Base-by-base conservation (phyloP, 2,113 vertebrate genomes). In the Melanocharis versteri region DNA sequence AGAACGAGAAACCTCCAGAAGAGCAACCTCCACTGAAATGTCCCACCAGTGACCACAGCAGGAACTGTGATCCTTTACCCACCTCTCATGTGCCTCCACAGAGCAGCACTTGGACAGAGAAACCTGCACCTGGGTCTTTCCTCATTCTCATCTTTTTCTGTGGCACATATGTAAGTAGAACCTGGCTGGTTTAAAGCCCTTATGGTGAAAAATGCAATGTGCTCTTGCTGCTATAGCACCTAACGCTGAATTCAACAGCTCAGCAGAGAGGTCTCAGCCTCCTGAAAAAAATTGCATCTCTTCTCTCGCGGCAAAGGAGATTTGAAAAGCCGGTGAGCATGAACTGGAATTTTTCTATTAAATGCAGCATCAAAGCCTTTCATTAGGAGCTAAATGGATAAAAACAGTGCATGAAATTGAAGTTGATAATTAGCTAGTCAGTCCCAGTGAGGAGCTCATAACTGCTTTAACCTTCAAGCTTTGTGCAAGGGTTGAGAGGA, bases 351-450 rank as follows among this genome's bases (percentile, higher is more conserved):
- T 92, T 94, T 79, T 73, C 91, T 72, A 47, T 75, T 89, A 95
- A 94, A 84, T 84, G 39, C 50, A 89, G 78, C 54, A 86, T 79
- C 86, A 95, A 80, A 93, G 71, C 66, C 57, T 93, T 87, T 89
- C 78, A 91, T 94, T 91, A 78, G 94, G 93, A 84, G 80, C 39
- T 95, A 96, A 95, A 81, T 68, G 86, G 87, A 79, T 87, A 87
- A 95, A 97, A 96, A 82, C 66, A 58, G 47, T 92, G 82, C 87
- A 77, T 93, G 93, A 96, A 93, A 77, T 77, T 90, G 91, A 83
- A 93, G 69, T 71, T 83, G 83, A 40, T 94, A 81, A 95, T 91
- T 70, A 95, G 87, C 58, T 66, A 96, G 56, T 64, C n/a, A 89
- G 82, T 22, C 72, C 62, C 87, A 61, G 27, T 8, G 62, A 95